Percentiles rank a stretch among this genome's conserved stretches.
Evolutionary conservation across 1,140 invertebrate species (phyloP).

Genomic region (Caerostris darwini): DNA sequence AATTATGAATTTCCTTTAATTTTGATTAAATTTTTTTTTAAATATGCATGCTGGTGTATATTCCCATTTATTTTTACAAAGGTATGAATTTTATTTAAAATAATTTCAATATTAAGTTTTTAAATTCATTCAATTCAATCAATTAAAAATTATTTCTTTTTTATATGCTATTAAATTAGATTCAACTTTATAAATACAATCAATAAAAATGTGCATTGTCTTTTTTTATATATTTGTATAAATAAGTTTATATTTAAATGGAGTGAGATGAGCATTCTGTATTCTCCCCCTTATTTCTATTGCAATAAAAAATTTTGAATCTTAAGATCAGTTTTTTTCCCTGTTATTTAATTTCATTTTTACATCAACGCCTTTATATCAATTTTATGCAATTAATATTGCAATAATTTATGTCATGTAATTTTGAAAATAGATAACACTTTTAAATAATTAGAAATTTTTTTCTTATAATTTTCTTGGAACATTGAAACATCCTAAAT

Average conservation of each 20-base stretch:
- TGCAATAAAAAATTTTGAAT: constrained; percentile 74
- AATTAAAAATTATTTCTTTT: not conserved
- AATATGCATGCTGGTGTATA: not conserved
- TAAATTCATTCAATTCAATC: not conserved
- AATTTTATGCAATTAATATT: no score
- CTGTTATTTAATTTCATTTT: not conserved
- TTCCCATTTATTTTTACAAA: not conserved
- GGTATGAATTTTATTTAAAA: not conserved
- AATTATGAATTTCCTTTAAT: no score
- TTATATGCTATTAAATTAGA: not conserved
- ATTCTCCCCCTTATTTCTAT: constrained; percentile 71
- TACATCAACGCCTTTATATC: no score
- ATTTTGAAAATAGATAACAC: no score
- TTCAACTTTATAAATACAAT: not conserved
- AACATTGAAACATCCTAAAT: no score
- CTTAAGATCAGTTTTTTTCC: not conserved
- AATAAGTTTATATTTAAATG: constrained; percentile 73
- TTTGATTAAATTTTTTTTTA: no score
- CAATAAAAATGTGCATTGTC: constrained; percentile 63
- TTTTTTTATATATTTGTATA: constrained; percentile 74
- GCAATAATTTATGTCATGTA: no score
- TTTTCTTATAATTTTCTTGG: no score
- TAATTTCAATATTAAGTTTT: not conserved
- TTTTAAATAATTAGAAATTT: no score
- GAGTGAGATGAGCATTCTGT: constrained; percentile 55